Evolutionary conservation across 2,888 invertebrate species (phyloP).

Genomic region (Amphipyra tragopoginis): DNA sequence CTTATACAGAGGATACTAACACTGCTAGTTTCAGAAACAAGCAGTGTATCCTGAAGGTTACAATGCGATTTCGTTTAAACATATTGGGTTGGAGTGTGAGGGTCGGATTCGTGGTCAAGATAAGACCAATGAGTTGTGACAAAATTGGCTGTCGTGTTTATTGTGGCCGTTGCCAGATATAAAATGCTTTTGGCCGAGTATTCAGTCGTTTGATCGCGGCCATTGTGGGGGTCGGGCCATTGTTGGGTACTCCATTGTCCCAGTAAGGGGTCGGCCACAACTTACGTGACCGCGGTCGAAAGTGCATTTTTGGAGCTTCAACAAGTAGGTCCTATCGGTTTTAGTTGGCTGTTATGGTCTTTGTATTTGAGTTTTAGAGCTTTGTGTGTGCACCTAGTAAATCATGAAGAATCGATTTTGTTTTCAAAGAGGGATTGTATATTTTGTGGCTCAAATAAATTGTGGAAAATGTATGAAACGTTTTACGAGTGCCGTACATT

Average conservation of each 20-base stretch:
- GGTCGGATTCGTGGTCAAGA: slow-evolving; percentile 70
- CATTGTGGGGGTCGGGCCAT: slow-evolving; percentile 49
- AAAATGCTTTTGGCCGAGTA: slow-evolving; percentile 64
- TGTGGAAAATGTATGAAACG: neutral
- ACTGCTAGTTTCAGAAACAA: slow-evolving; percentile 18
- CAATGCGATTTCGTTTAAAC: slow-evolving; percentile 30
- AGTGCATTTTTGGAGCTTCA: slow-evolving; percentile 51
- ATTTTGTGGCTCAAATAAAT: neutral
- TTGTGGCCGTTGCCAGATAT: slow-evolving; percentile 69
- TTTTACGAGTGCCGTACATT: neutral
- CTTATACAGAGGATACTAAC: slow-evolving; percentile 15
- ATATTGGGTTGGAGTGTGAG: slow-evolving; percentile 28
- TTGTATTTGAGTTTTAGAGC: slow-evolving; percentile 3
- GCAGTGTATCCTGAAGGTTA: slow-evolving; percentile 48
- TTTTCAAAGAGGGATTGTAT: neutral
- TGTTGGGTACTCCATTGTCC: slow-evolving; percentile 45
- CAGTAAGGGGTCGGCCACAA: slow-evolving; percentile 26
- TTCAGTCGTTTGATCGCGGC: slow-evolving; percentile 44
- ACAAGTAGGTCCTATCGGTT: slow-evolving; percentile 34
- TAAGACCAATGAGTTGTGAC: slow-evolving; percentile 79
- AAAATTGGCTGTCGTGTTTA: slow-evolving; percentile 78
- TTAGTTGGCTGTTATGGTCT: slow-evolving; percentile 18
- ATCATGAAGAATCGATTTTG: slow-evolving; percentile 1
- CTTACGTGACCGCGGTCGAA: slow-evolving; percentile 42
- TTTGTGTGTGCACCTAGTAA: slow-evolving; percentile 12